Evolutionary conservation across 2,888 invertebrate genomes (phyloP).

Genomic region (Cephalotes varians): DNA sequence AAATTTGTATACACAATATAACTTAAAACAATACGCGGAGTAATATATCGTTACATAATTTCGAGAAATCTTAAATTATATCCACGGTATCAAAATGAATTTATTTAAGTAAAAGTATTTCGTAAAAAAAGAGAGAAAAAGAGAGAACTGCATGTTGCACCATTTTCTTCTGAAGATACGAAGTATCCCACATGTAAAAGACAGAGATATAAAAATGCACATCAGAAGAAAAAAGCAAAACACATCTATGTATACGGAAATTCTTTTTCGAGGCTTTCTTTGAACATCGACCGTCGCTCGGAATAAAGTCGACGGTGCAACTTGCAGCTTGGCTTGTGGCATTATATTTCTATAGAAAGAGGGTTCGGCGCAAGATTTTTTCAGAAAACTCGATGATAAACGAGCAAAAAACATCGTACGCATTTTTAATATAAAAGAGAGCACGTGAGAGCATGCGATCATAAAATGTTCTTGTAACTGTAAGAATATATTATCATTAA

Average conservation of each 20-base stretch:
- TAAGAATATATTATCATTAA: not conserved
- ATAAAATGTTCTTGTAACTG: not conserved
- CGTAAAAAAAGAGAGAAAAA: not conserved
- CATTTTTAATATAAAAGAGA: conserved; percentile 31
- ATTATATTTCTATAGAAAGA: conserved; percentile 58
- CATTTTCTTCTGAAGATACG: conserved; percentile 53
- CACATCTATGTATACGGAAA: conserved; percentile 44
- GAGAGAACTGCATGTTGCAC: not conserved
- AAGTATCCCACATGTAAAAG: conserved; percentile 32
- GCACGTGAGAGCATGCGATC: not conserved
- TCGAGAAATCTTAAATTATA: conserved; percentile 1
- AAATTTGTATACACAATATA: not conserved
- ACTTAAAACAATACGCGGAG: conserved; percentile 3
- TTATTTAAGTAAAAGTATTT: conserved; percentile 30
- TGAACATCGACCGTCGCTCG: conserved; percentile 48
- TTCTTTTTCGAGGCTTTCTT: conserved; percentile 61
- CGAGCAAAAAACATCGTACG: not conserved
- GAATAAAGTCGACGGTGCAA: conserved; percentile 44
- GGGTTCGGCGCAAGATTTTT: conserved; percentile 43
- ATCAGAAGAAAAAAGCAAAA: conserved; percentile 50
- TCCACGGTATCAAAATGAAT: conserved; percentile 10
- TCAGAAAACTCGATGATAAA: conserved; percentile 9
- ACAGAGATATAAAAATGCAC: conserved; percentile 58
- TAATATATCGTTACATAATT: not conserved
- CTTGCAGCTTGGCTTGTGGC: conserved; percentile 3